A percentile compares a stretch with the other conserved stretches of the same genome.
These are phyloP conservation scores for Euphonia xanthogaster DNA, from an alignment of 2,797 vertebrate genomes.

Conservation along the genomic window DNA sequence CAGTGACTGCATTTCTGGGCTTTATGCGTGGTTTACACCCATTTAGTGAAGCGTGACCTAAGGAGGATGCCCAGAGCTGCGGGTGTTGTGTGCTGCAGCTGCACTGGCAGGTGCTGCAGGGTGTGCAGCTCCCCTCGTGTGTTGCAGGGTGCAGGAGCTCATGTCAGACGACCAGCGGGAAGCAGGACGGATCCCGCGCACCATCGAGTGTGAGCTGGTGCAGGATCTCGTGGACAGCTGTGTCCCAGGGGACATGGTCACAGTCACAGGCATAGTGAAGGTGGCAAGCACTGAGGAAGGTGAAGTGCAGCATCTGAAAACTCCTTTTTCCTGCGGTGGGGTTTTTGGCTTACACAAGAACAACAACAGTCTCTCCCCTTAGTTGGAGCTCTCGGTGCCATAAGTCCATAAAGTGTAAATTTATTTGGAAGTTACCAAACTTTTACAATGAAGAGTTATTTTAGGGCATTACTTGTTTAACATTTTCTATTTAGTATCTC, in stretches of 20 bases:
- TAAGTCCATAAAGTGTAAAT: background rate
- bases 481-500: background rate
- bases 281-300: conserved; percentile 89
- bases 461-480: background rate
- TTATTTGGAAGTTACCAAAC: background rate
- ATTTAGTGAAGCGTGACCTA: background rate
- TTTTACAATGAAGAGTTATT: background rate
- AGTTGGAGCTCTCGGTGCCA: rapidly evolving
- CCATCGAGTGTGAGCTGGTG: conserved; percentile 92
- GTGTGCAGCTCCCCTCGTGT: rapidly evolving
- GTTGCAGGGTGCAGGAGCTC: conserved; percentile 89
- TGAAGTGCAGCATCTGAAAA: conserved; percentile 32
- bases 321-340: background rate
- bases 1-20: background rate
- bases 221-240: conserved; percentile 96
- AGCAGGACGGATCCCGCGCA: conserved; percentile 93
- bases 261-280: conserved; percentile 88
- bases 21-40: rapidly evolving
- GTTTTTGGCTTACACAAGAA: background rate
- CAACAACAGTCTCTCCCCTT: background rate
- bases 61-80: background rate
- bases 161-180: conserved; percentile 91
- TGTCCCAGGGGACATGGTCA: conserved; percentile 93
- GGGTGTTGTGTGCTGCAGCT: background rate
- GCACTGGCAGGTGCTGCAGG: background rate